Evolutionary conservation across 2,888 invertebrate genomes (phyloP), one percentile per base, ranked within the genome.

Genomic region (Lacanobia wlatinum): DNA sequence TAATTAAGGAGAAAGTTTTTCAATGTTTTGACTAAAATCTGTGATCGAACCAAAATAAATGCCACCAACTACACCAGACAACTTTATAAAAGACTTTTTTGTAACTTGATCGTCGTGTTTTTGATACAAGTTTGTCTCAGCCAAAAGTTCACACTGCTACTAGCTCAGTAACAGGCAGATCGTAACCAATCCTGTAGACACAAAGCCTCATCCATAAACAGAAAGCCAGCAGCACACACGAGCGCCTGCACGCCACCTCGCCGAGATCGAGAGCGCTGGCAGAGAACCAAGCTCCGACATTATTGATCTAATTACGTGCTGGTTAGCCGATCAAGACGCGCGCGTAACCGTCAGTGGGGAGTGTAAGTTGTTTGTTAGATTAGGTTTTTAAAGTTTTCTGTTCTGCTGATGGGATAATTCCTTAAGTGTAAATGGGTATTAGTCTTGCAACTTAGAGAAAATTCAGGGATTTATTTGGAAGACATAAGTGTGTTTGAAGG

Each of bases 301-400:
- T 67, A 78, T 77, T 82, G 78, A 82, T 85, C 85, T 78, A 84
- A 82, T 82, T 82, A 84, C 83, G 65, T 63, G 78, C 68, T 73
- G 76, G 78, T 84, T 84, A 78, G 69, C 50, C 23, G 52, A 77
- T 77, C 83, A 70, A 84, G 82, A 77, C 46, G 55, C 50, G 66
- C 68, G 52, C 62, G 61, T 69, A 62, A 73, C 65, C 69, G 23
- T 68, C 52, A 70, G 69, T 64, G 66, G n/a, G 60, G 28, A 43
- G 18, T 70, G 3, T 28, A 28, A 3, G 52, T 52, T 16, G 43
- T 58, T 43, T 43, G 43, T 43, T 58, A 40, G 59, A 40, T 40
- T 16, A 23, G 1, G 28, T 53, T 46, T 59, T 50, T 46, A 21
- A 59, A 0, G 21, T 23, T 55, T 52, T 50, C 34, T 48, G n/a